Evolutionary conservation across 2,888 invertebrate species (phyloP).

Genomic region (Eupeodes luniger): DNA sequence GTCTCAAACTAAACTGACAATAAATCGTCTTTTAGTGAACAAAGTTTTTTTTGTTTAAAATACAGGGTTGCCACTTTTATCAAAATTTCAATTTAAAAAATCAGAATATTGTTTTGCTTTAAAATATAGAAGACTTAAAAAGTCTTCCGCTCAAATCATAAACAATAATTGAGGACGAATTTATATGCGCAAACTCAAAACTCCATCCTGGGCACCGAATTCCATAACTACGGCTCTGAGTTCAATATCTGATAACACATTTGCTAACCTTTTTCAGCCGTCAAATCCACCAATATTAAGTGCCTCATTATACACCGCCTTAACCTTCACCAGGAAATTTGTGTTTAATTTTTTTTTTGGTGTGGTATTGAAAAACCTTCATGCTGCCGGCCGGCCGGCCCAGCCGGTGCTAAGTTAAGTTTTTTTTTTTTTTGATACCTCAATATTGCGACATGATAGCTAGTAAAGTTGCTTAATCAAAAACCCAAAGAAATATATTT

Average conservation of each 20-base stretch:
- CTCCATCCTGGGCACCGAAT: not conserved
- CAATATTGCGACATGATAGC: slow-evolving; percentile 25
- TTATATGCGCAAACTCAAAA: no score
- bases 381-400: slow-evolving; percentile 55
- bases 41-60: no score
- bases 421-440: not conserved
- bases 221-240: not conserved
- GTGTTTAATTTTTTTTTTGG: not conserved
- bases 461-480: slow-evolving; percentile 51
- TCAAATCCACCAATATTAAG: slow-evolving; percentile 54
- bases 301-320: slow-evolving; percentile 42
- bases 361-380: slow-evolving; percentile 36
- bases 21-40: no score
- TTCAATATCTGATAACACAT: slow-evolving; percentile 31
- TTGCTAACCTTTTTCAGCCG: slow-evolving; percentile 21
- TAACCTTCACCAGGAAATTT: slow-evolving; percentile 40
- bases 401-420: slow-evolving; percentile 8
- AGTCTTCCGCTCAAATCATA: no score
- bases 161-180: no score
- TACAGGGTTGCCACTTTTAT: no score
- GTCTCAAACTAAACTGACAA: no score
- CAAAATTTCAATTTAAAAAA: no score
- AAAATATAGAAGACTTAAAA: no score
- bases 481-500: slow-evolving; percentile 46
- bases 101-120: no score